Base-by-base conservation (phyloP, 2,888 invertebrate genomes). In the Xestobium rufovillosum region DNA sequence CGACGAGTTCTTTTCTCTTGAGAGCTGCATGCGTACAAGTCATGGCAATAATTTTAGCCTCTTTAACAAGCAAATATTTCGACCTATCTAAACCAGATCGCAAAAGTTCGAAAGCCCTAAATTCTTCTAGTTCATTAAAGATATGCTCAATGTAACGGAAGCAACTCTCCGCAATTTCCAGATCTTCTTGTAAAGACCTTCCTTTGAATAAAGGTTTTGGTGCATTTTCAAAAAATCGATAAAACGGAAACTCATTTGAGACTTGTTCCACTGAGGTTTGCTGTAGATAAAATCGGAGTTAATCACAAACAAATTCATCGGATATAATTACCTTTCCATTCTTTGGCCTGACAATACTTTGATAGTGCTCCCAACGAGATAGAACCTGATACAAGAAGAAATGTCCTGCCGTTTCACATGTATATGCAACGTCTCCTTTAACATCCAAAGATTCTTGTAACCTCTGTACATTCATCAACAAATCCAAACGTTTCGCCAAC, bases 21-120 rank as follows among this genome's bases (percentile, higher is more conserved):
- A 99, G 71, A 0, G 98, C 98, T 1, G 98, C 98, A 65, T 99
- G 98, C 0, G 98, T 99, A 69, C 98, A 99, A 0, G 98, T 99
- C 98, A 99, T 99, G 1, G 98, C 98, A 51, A 99, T 98, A 36
- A 99, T 95, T 69, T 97, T 98, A 0, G 98, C 97, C 63, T 99
- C 98, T 60, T 95, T 94, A 0, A 98, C 96, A 34, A 98, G 70
- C 38, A 99, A 70, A 67, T 98, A 98, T 57, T 95, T 90, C 0
- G 96, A 92, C 31, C 98, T 73, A 63, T 99, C 98, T 31, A 94
- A 69, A 0, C 98, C 98, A 31, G 91, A 94, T 6, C 98, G 75
- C 4, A 99, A 69, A 46, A 98, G 69, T 65, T 99, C 98, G 66
- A 99, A 99, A 0, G 98, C 96, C 32, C 97, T 74, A 62, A 98